Evolutionary conservation across 2,797 vertebrate genomes (phyloP), one percentile per base, ranked within the genome.

Genomic region (Bucorvus abyssinicus): DNA sequence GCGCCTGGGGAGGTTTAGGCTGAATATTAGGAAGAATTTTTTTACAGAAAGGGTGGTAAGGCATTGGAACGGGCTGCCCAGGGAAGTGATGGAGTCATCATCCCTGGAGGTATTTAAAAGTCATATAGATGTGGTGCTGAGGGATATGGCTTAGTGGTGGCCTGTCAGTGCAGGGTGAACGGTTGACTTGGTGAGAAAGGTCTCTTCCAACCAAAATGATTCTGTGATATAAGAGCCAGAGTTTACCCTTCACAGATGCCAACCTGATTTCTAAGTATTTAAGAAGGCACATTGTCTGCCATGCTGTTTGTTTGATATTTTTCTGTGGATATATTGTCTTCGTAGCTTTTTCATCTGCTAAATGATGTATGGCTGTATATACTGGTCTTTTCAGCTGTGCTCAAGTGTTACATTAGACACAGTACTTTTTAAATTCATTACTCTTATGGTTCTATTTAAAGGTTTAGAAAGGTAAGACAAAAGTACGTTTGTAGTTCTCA

Each of bases 261-360:
- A 89, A 3, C 34, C 61, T 61, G 13, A 7, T 94, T 97, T 91
- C 84, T 89, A 87, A 93, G 69, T 27, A 77, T 92, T 92, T 89
- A 70, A 91, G 83, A 73, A 57, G 57, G 75, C 55, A 29, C 85
- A 27, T 63, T 84, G 50, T 93, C 60, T 74, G 56, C 53, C 77
- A 61, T 1, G 2, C 21, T 78, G 55, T 3, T 78, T 94, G 27
- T 80, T 84, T 90, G 69, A 77, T 91, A 42, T 64, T 86, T 82
- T 85, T 85, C 89, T 93, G 30, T 73, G 84, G 71, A 68, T 86
- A 15, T 24, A 65, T 77, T 90, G 32, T 38, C 52, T 93, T 80
- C 38, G 34, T 90, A 83, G 89, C 34, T 76, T 95, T 96, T 92
- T 90, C 49, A 50, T 94, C 83, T 86, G 38, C 38, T 78, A 80